Percentiles rank a stretch among this genome's conserved stretches.
phyloP scores from a whole-genome alignment of 2,113 vertebrate genomes.

The Tor tambroides region DNA sequence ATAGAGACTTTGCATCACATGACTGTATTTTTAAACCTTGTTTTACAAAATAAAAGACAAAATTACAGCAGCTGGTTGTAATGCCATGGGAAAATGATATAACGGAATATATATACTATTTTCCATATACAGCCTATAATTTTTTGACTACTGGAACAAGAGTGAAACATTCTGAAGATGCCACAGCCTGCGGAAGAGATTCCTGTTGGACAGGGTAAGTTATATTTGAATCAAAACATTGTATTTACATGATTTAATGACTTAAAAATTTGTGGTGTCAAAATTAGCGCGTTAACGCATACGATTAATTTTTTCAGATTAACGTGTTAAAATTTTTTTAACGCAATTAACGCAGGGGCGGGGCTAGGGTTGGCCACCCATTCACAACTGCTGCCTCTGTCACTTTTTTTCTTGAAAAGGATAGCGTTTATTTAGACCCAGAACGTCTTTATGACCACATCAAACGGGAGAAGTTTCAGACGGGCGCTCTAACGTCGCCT shows the following conservation, averaged over 20 bases:
- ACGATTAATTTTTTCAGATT: no score
- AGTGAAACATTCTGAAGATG: not conserved
- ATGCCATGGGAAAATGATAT: not conserved
- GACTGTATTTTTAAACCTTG: not conserved
- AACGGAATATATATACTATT: not conserved
- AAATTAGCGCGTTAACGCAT: no score
- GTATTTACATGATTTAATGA: not conserved
- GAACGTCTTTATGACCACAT: no score
- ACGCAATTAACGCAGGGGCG: no score
- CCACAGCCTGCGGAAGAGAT: not conserved
- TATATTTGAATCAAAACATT: not conserved
- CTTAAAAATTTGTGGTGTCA: no score
- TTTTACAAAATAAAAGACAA: not conserved
- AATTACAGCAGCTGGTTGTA: not conserved
- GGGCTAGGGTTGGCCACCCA: no score
- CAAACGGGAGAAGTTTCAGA: no score
- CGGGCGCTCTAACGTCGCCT: no score
- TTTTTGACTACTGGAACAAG: not conserved
- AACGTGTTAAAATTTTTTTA: no score
- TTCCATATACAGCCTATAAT: not conserved
- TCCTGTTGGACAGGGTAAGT: constrained; percentile 7
- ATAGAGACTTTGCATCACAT: not conserved
- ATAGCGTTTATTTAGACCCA: no score
- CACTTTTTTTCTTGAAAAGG: no score
- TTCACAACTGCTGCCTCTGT: no score